Evolutionary conservation across 1,140 invertebrate species (phyloP), one percentile per base, ranked within the genome.

Genomic region (Camponotus vicinus): DNA sequence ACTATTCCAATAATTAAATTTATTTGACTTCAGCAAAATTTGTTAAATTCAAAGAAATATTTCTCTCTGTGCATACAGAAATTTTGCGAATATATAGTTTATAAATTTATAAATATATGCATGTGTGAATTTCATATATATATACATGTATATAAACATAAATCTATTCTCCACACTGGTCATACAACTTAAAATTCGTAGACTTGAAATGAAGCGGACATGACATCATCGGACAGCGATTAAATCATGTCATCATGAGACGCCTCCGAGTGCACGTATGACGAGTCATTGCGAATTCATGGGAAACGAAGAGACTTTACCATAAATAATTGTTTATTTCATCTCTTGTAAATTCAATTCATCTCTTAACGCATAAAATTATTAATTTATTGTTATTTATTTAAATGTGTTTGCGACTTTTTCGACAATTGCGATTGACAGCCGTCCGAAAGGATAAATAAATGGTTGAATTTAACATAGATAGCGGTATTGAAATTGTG

Each of bases 211-310:
- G 15, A 83, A 52, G n/a, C 67, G 42, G 11, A 52, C n/a, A 45
- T 80, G 85, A 89, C 86, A 82, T 87, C 86, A 90, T 52, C 63
- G 73, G 55, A 73, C 32, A 34, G n/a, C 75, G 40, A 89, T 90
- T 88, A 82, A 85, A 89, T 88, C 70, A 40, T 89, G 88, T 87
- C 89, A 85, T 77, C 76, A 52, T 37, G 69, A 89, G 75, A 75
- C 85, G 73, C 11, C 69, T 59, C 21, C 45, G 57, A 78, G 15
- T 59, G 59, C 49, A 52, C 69, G 55, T 70, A 49, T 57, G 57
- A 78, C 42, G 78, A 61, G 42, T 64, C 82, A 52, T 86, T 40
- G 61, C 8, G 32, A 32, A 66, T 86, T 78, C 67, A 63, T 21
- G 69, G 34, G 40, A 55, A 77, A 32, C 73, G 32, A 80, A 42